These are phyloP conservation scores for Onychorhynchus coronatus DNA, from an alignment of 2,113 vertebrate species.

Conservation along the genomic window DNA sequence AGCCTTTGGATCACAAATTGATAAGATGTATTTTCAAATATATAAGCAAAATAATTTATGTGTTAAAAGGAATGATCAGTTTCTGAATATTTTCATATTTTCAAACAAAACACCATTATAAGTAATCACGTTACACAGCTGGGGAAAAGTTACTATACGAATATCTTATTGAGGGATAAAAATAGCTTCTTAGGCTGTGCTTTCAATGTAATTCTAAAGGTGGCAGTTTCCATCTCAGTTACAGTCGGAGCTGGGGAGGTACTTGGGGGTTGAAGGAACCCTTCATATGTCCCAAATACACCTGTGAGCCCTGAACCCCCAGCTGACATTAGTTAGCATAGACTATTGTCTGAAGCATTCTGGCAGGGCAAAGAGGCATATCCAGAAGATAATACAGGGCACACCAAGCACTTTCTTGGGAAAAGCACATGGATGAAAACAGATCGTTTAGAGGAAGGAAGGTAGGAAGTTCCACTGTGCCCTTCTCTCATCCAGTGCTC, in stretches of 20 bases:
- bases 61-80: background rate
- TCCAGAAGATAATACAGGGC: background rate
- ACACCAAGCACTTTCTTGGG: background rate
- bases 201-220: background rate
- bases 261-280: background rate
- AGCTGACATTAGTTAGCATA: background rate
- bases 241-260: rapidly evolving
- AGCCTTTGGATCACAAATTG: background rate
- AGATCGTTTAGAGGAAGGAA: background rate
- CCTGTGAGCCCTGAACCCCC: background rate
- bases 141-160: background rate
- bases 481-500: background rate
- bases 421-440: rapidly evolving
- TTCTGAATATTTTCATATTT: background rate
- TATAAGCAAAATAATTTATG: background rate
- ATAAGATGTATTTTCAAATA: background rate
- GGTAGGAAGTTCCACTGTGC: background rate
- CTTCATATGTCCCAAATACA: background rate
- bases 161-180: background rate
- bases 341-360: background rate
- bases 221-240: background rate
- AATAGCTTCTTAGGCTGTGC: background rate
- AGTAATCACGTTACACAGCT: background rate
- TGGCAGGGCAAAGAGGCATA: background rate
- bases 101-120: background rate